Evolutionary conservation across 1,140 invertebrate genomes (phyloP), one percentile per base, ranked within the genome.

Genomic region (Drosophila grimshawi): DNA sequence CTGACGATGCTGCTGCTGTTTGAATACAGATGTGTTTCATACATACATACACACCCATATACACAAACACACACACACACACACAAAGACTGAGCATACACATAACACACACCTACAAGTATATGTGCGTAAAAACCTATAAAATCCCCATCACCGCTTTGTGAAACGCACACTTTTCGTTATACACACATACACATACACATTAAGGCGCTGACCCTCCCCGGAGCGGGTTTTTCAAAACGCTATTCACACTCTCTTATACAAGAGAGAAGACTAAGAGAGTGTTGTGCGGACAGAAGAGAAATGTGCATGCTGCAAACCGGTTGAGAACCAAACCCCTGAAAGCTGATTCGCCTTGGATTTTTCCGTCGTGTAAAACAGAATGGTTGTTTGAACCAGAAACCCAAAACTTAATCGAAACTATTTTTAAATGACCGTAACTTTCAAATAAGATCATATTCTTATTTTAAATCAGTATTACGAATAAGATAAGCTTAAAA

Each of bases 1-100:
- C 74, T 83, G 80, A 43, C 64, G 80, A 78, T 82, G 70, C 59
- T 49, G 76, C 65, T 66, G 59, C 75, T 51, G 76, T 61, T 60
- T 62, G 53, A 63, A 62, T 68, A 70, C 75, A 74, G 56, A 61
- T 61, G 49, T 57, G 46, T 37, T 53, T n/a, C 53, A 63, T 33
- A 37, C 11, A 52, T 30, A 48, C 19, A 53, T 3, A 27, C 43
- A 61, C 41, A 33, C 59, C 19, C 30, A 59, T n/a, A 53, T n/a
- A 64, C 35, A 51, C 39, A 68, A 32, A 51, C 62, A 68, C 72
- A 70, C 53, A 68, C 62, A 71, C 75, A 48, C 8, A 33, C 53
- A 48, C 5, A 49, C 3, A 35, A 37, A 45, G 3, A 6, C 33
- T 33, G 7, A 3, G n/a, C 35, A 10, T 43, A 27, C 4, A 33